Conservation (phyloP, 2,797 vertebrate genomes). For the Esox lucius region DNA sequence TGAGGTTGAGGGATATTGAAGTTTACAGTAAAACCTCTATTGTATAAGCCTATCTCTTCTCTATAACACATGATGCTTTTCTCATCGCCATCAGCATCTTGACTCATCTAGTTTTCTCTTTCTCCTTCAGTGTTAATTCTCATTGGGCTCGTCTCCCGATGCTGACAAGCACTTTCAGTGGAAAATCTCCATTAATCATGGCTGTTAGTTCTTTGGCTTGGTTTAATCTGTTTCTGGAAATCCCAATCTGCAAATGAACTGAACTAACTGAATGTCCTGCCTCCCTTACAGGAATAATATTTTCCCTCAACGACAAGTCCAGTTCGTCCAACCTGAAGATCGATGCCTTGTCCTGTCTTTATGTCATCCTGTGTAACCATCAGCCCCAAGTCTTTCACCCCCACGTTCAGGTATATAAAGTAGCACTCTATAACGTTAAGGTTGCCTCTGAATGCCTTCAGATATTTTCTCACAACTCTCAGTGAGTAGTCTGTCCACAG, state of each 20-base stretch:
- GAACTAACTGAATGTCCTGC: neutral
- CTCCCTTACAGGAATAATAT: slow-evolving; percentile 87
- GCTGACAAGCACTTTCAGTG: neutral
- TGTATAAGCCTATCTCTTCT: neutral
- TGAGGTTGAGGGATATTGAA: no score
- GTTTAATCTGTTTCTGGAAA: neutral
- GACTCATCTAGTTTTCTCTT: neutral
- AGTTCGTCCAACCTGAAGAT: slow-evolving; percentile 99
- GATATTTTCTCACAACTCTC: neutral
- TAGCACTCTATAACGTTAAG: no score
- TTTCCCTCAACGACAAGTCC: slow-evolving; percentile 97
- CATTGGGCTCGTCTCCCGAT: neutral
- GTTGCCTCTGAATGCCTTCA: neutral
- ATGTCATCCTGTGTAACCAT: slow-evolving; percentile 96
- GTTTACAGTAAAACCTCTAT: neutral
- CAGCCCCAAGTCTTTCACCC: slow-evolving; percentile 96
- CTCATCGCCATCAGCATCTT: neutral
- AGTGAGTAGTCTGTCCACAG: neutral
- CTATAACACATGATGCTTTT: neutral
- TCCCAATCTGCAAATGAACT: neutral
- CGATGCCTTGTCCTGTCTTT: slow-evolving; percentile 93
- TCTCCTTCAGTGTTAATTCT: neutral
- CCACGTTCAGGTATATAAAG: slow-evolving; percentile 84
- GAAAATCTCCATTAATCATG: neutral
- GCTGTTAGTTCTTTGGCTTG: neutral